Base-by-base conservation (phyloP, 2,113 vertebrate species). In the Gymnocephalus cernua region DNA sequence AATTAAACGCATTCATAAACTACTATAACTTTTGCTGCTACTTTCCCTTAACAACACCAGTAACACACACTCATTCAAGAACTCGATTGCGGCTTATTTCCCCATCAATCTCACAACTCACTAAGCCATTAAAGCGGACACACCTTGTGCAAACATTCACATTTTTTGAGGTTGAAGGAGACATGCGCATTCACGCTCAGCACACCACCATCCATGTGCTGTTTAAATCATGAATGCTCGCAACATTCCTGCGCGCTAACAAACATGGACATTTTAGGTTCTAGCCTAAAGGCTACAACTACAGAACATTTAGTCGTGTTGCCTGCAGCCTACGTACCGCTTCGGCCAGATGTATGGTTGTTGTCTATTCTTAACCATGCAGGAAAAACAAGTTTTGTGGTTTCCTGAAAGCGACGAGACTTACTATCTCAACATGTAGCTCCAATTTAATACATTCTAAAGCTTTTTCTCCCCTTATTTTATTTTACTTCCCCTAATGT, bases 301-400 rank as follows among this genome's bases (percentile, higher is more conserved):
- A 8, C 56, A 1, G 0, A 23, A 4, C 3, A 0, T 35, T 38
- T 0, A 12, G 3, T 4, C 2, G 16, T 6, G 32, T 32, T 32
- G 32, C 32, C 32, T 6, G 6, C 32, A 7, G 32, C 32, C 32
- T 32, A 32, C 5, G 5, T 32, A 32, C 32, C 32, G 6, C 11
- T 4, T 25, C 10, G 12, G 32, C 0, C 27, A 21, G 12, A 25
- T 1, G 14, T 8, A 2, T 13, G 4, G 2, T 15, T 16, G 1
- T 19, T 18, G 50, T 57, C 18, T 27, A 2, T 2, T 32, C 7
- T 12, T 4, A 16, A 78, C 5, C 64, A n/a, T n/a, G n/a, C n/a
- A 65, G 38, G 75, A 85, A 90, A 81, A 86, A 85, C 82, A 1
- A 47, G 74, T 85, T 88, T 29, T 11, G 65, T 35, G 8, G 16